Conservation (phyloP, 2,113 vertebrate species). For the Cervus canadensis region DNA sequence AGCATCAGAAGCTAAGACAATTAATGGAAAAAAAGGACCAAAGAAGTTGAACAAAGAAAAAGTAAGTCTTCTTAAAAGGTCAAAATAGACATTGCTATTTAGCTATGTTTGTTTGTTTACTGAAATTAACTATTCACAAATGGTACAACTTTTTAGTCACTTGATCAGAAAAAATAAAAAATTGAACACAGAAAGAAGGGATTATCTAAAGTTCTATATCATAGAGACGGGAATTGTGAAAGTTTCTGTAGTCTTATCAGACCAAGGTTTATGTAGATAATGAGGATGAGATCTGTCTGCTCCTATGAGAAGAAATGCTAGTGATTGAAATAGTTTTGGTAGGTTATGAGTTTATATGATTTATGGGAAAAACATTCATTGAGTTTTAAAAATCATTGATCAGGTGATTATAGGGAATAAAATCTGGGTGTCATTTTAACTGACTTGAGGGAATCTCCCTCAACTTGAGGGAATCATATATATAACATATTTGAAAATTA, state of each 20-base stretch:
- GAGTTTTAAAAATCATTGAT: not conserved
- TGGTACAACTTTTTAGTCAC: not conserved
- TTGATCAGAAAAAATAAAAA: not conserved
- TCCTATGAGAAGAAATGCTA: not conserved
- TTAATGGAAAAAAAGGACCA: not conserved
- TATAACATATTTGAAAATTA: not conserved
- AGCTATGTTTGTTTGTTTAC: not conserved
- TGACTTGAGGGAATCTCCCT: not conserved
- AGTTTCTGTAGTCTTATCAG: not conserved
- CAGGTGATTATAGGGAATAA: not conserved
- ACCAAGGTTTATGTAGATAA: not conserved
- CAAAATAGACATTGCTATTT: not conserved
- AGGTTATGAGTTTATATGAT: not conserved
- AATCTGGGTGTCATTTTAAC: not conserved
- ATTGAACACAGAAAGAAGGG: not conserved
- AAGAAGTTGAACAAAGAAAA: not conserved
- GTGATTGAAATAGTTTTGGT: not conserved
- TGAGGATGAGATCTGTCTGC: not conserved
- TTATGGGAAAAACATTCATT: not conserved
- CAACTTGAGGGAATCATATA: not conserved
- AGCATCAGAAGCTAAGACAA: not conserved
- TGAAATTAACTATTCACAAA: not conserved
- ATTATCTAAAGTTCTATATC: not conserved
- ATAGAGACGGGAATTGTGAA: not conserved
- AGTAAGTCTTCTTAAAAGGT: not conserved